Base-by-base conservation (phyloP, 2,888 invertebrate genomes). In the Cyclophora punctaria region DNA sequence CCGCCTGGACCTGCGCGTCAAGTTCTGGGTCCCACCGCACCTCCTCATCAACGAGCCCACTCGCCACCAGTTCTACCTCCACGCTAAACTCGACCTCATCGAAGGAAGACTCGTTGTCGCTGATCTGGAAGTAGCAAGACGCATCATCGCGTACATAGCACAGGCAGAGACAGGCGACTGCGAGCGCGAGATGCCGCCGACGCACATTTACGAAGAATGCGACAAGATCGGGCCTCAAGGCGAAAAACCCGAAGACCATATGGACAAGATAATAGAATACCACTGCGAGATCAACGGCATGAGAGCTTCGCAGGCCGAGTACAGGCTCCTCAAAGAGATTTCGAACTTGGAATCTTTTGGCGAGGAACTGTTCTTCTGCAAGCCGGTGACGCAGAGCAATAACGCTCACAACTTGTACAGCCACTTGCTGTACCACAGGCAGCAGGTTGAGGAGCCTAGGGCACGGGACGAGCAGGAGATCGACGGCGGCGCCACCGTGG, bases 1-100 rank as follows among this genome's bases (percentile, higher is more conserved):
- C 55, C 89, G 94, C 46, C 91, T 95, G 59, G 91, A 92, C 59
- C 85, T 95, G 52, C 88, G 94, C 60, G 95, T 96, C 63, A 97
- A 97, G 82, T 97, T 96, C 89, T 96, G 96, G 95, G 96, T 97
- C 45, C 95, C 95, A 3, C 96, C 96, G 3, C 96, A 96, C 80
- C 91, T 93, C 54, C 90, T 97, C 55, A 91, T 96, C 56, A 95
- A 96, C 80, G 95, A 95, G 73, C 92, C 93, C 43, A 96, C 96
- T 34, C 93, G 95, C 90, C 94, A 95, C 78, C 92, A 95, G 75
- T 96, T 96, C 81, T 97, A 95, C 75, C 91, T 95, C 60, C 95
- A 96, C 78, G 94, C 96, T 2, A 92, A 93, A 67, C 89, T 93
- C 44, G 95, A 96, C 74, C 82, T 95, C 59, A 84, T 92, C 46